Percentiles rank a stretch among this genome's conserved stretches.
phyloP scores from a whole-genome alignment of 2,888 invertebrate genomes.

The Drosophila rubida region DNA sequence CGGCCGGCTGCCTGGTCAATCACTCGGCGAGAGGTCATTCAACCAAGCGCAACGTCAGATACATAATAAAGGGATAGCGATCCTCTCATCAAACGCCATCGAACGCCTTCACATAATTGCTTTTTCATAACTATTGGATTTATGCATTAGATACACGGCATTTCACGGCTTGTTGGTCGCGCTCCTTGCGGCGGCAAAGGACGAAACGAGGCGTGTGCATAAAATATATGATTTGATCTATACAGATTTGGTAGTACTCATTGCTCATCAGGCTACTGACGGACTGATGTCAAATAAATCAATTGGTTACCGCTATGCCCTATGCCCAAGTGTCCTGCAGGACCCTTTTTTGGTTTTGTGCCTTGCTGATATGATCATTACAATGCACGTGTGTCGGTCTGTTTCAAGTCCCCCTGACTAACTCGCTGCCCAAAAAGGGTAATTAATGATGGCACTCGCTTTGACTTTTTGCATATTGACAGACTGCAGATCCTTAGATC shows the following conservation, averaged over 20 bases:
- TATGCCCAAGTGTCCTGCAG: conserved; percentile 45
- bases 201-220: conserved; percentile 68
- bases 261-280: conserved; percentile 22
- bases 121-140: conserved; percentile 66
- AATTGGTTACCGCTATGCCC: conserved; percentile 66
- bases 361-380: conserved; percentile 72
- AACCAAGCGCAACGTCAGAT: conserved; percentile 40
- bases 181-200: conserved; percentile 31
- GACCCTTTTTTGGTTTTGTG: conserved; percentile 25
- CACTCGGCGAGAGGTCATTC: conserved; percentile 63
- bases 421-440: conserved; percentile 39
- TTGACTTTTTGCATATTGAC: conserved; percentile 50
- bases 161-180: conserved; percentile 72
- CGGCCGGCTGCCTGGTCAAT: conserved; percentile 54
- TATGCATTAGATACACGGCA: conserved; percentile 56
- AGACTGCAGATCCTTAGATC: conserved; percentile 2
- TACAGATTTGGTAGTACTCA: conserved; percentile 46
- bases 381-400: conserved; percentile 57
- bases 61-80: conserved; percentile 34
- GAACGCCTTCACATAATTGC: conserved; percentile 54
- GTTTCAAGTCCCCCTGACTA: conserved; percentile 51
- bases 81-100: background rate
- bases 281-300: conserved; percentile 45
- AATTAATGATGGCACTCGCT: conserved; percentile 61
- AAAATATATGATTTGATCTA: conserved; percentile 70